Evolutionary conservation across 2,888 invertebrate species (phyloP).

Genomic region (Kuschelorhynchus macadamiae): DNA sequence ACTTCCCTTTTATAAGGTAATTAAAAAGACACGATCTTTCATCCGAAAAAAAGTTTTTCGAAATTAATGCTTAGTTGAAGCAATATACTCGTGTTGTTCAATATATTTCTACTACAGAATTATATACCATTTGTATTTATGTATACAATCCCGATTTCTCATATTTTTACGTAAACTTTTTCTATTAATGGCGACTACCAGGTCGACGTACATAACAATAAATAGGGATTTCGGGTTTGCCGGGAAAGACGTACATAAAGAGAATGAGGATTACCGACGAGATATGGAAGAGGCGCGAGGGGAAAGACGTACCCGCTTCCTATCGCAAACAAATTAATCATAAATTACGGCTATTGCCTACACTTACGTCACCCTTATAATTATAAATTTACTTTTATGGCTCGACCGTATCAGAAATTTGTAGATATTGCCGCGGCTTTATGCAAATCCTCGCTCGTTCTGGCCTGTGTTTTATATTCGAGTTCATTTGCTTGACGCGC

Average conservation of each 20-base stretch:
- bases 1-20: too few species aligned
- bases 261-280: constrained; percentile 46
- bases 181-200: constrained; percentile 42
- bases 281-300: constrained; percentile 18
- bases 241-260: constrained; percentile 48
- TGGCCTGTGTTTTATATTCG: constrained; percentile 55
- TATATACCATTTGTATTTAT: not conserved
- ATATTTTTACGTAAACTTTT: constrained; percentile 39
- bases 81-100: too few species aligned
- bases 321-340: constrained; percentile 62
- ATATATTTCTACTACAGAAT: too few species aligned
- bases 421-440: constrained; percentile 57
- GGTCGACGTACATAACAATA: constrained; percentile 45
- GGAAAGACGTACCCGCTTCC: constrained; percentile 45
- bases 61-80: too few species aligned
- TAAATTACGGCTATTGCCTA: constrained; percentile 61
- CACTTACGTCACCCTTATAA: constrained; percentile 62
- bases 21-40: too few species aligned
- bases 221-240: constrained; percentile 45
- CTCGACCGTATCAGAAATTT: constrained; percentile 60
- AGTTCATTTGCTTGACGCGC: constrained; percentile 50
- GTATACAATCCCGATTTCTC: constrained; percentile 18
- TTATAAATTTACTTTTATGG: constrained; percentile 63
- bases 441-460: constrained; percentile 59
- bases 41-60: too few species aligned